These are phyloP conservation scores for Leucophenga varia DNA, from an alignment of 1,140 invertebrate genomes.

Conservation along the genomic window DNA sequence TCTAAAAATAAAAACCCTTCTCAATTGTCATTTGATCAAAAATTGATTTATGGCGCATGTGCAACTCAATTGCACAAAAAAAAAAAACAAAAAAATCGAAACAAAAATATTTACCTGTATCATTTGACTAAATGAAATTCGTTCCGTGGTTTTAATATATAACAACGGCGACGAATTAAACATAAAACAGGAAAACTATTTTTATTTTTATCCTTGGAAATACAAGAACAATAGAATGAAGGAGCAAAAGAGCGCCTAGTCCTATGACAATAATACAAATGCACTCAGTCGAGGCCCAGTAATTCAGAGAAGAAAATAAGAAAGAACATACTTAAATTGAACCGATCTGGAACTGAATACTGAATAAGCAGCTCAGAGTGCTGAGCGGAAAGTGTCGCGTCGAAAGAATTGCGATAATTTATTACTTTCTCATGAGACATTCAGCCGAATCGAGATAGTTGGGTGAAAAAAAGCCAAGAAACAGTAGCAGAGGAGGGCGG, in stretches of 20 bases:
- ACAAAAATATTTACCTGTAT: constrained; percentile 22
- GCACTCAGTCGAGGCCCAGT: constrained; percentile 13
- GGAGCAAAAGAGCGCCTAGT: constrained; percentile 13
- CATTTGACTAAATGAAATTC: constrained; percentile 29
- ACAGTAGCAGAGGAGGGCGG: too few species aligned
- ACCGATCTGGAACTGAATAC: constrained; percentile 1
- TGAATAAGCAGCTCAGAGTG: background rate
- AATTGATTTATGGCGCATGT: constrained; percentile 50
- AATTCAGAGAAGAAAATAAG: too few species aligned
- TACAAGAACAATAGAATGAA: constrained; percentile 10
- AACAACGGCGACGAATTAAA: too few species aligned
- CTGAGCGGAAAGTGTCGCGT: constrained; percentile 19
- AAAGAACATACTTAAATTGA: too few species aligned
- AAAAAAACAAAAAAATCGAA: too few species aligned
- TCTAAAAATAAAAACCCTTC: constrained; percentile 30
- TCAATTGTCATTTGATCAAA: constrained; percentile 37
- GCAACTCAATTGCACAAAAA: constrained; percentile 40
- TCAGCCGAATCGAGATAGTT: constrained; percentile 1
- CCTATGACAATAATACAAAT: constrained; percentile 20
- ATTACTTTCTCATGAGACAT: constrained; percentile 48
- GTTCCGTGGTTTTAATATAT: constrained; percentile 47
- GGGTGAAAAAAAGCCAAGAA: too few species aligned
- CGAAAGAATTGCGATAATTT: constrained; percentile 49
- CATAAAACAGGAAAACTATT: too few species aligned
- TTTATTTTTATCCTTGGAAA: constrained; percentile 9